phyloP scores from a whole-genome alignment of 2,888 invertebrate genomes.

The Rhyacophila evoluta region DNA sequence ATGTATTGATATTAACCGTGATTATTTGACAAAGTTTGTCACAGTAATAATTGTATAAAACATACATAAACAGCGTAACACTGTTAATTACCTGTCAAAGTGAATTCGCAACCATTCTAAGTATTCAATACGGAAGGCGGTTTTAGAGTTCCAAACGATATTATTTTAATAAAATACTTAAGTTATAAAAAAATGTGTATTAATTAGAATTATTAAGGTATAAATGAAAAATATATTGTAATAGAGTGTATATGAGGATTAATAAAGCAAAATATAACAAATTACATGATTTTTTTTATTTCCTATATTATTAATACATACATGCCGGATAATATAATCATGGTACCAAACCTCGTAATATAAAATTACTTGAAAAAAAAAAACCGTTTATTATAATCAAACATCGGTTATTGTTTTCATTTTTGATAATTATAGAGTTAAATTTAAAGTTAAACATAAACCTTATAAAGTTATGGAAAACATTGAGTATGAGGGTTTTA shows the following conservation, averaged over 20 bases:
- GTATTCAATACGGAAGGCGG: constrained; percentile 48
- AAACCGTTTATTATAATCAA: too few species aligned
- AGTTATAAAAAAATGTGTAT: constrained; percentile 45
- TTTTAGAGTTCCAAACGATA: constrained; percentile 51
- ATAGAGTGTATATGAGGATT: constrained; percentile 50
- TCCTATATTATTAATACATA: not conserved
- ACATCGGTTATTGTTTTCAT: too few species aligned
- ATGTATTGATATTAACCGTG: constrained; percentile 1
- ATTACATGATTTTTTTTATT: not conserved
- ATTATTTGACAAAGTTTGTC: not conserved
- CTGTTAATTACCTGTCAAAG: not conserved
- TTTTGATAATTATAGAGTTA: too few species aligned
- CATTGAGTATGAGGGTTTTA: too few species aligned
- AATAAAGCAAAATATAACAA: constrained; percentile 37
- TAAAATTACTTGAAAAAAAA: too few species aligned
- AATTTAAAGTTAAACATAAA: too few species aligned
- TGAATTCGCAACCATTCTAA: constrained; percentile 33
- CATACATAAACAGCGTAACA: not conserved
- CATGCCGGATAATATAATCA: too few species aligned
- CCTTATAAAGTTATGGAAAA: too few species aligned
- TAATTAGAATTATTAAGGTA: constrained; percentile 43
- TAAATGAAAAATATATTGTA: constrained; percentile 45
- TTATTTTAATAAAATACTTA: constrained; percentile 43
- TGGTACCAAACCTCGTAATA: too few species aligned
- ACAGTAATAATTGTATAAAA: not conserved